Conservation (phyloP, 2,113 vertebrate genomes). For the Rostratula benghalensis region DNA sequence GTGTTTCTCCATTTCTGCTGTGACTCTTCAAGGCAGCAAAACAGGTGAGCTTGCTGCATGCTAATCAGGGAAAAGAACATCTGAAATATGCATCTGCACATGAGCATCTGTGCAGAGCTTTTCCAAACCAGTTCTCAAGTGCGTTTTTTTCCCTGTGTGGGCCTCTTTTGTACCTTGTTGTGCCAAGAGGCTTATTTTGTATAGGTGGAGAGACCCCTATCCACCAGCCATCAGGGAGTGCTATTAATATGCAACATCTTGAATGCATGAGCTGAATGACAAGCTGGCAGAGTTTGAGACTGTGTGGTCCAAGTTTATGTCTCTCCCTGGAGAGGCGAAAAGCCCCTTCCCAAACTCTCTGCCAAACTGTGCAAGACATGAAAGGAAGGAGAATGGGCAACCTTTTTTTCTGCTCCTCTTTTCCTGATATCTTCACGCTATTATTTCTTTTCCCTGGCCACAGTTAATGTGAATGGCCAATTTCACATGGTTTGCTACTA, state of each 20-base stretch:
- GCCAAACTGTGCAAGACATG: slow-evolving; percentile 41
- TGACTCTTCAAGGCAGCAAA: slow-evolving; percentile 56
- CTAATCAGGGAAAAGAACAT: slow-evolving; percentile 58
- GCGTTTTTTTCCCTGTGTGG: slow-evolving; percentile 29
- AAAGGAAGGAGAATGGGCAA: slow-evolving; percentile 22
- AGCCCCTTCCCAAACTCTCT: slow-evolving; percentile 44
- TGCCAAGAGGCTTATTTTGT: slow-evolving; percentile 39
- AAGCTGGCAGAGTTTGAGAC: slow-evolving; percentile 59
- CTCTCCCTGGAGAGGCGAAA: slow-evolving; percentile 41
- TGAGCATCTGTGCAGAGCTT: slow-evolving; percentile 66
- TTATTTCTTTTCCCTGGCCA: background rate
- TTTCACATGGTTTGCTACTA: background rate
- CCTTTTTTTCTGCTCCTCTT: background rate
- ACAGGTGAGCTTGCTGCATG: slow-evolving; percentile 67
- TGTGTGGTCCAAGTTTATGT: slow-evolving; percentile 58
- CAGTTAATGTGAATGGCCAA: background rate
- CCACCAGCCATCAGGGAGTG: slow-evolving; percentile 50
- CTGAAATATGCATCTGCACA: slow-evolving; percentile 71
- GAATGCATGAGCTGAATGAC: slow-evolving; percentile 61
- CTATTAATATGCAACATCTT: slow-evolving; percentile 54
- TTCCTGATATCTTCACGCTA: background rate
- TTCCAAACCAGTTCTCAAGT: slow-evolving; percentile 55
- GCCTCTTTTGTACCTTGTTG: slow-evolving; percentile 44
- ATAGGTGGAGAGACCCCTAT: slow-evolving; percentile 54
- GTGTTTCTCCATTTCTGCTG: slow-evolving; percentile 43